phyloP scores from a whole-genome alignment of 1,140 invertebrate species.

The Rhopalosiphum padi region DNA sequence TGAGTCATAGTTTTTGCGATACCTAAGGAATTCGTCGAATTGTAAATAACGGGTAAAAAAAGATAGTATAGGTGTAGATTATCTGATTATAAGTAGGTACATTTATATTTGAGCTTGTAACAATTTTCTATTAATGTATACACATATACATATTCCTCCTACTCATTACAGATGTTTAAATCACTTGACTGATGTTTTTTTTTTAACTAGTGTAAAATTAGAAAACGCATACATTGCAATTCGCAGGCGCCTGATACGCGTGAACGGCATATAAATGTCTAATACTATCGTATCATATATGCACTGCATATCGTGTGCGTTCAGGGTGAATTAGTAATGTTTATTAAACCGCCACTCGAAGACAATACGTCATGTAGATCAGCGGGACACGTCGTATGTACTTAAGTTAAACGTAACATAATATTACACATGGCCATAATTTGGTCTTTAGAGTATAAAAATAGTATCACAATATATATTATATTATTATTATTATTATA shows the following conservation, averaged over 20 bases:
- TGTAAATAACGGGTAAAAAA: not conserved
- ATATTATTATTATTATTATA: not conserved
- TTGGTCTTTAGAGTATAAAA: not conserved
- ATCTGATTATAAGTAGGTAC: not conserved
- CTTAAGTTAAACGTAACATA: not conserved
- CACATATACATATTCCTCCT: not conserved
- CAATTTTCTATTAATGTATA: conserved; percentile 8
- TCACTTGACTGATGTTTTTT: not conserved
- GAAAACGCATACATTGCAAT: not conserved
- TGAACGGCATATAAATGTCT: not conserved
- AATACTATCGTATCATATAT: not conserved
- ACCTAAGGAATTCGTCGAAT: not conserved
- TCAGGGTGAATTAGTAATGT: not conserved
- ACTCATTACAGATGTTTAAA: conserved; percentile 12
- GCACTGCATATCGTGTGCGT: not conserved
- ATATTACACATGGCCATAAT: not conserved
- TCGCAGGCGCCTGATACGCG: not conserved
- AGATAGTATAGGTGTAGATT: not conserved
- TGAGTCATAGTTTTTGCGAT: not conserved
- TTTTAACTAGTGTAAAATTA: conserved; percentile 1
- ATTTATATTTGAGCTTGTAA: not conserved
- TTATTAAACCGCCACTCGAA: too few species aligned
- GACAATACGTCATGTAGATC: not conserved
- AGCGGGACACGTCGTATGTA: not conserved
- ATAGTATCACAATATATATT: not conserved